Percentiles rank a stretch among this genome's conserved stretches.
phyloP scores from a whole-genome alignment of 2,888 invertebrate genomes.

The Tiliacea citrago region DNA sequence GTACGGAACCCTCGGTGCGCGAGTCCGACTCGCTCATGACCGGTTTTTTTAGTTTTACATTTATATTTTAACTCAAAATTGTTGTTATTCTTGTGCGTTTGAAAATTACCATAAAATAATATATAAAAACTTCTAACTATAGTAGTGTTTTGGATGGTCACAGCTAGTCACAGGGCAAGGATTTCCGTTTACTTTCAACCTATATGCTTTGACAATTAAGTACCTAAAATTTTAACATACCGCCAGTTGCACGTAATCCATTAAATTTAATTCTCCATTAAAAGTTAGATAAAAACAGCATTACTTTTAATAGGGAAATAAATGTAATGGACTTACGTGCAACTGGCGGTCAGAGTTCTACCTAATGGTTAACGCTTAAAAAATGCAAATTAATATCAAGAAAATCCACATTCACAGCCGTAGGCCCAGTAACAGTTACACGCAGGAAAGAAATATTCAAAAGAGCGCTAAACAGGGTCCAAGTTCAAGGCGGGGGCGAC shows the following conservation, averaged over 20 bases:
- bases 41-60: too few relatives aligned
- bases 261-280: too few relatives aligned
- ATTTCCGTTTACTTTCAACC: background rate
- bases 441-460: slow-evolving; percentile 91
- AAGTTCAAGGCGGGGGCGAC: slow-evolving; percentile 93
- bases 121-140: too few relatives aligned
- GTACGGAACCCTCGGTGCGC: too few relatives aligned
- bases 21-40: too few relatives aligned
- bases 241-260: too few relatives aligned
- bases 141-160: background rate
- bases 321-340: too few relatives aligned
- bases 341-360: too few relatives aligned
- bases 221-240: background rate
- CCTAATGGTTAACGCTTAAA: background rate
- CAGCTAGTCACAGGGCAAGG: background rate
- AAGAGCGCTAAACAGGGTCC: slow-evolving; percentile 88
- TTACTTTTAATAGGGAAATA: too few relatives aligned
- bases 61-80: background rate
- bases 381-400: background rate
- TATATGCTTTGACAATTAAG: background rate
- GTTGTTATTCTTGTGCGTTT: background rate
- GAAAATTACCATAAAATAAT: background rate
- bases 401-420: slow-evolving; percentile 27
- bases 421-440: slow-evolving; percentile 91
- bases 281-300: too few relatives aligned